phyloP scores from a whole-genome alignment of 2,797 vertebrate genomes.

The Fratercula arctica region DNA sequence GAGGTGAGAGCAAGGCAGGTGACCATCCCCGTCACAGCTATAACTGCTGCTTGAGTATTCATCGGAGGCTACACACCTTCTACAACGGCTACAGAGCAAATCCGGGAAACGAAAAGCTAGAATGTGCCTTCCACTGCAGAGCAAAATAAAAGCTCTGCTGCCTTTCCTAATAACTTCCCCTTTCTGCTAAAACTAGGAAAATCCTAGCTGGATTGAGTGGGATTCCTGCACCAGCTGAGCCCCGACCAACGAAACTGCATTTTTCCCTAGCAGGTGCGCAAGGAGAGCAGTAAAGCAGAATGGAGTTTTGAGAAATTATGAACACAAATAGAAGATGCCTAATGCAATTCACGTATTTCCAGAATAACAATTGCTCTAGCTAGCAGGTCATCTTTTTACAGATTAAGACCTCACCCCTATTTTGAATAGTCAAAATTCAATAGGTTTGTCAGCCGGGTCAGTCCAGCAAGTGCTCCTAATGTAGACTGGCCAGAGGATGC shows the following conservation, averaged over 20 bases:
- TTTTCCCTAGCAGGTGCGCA: not conserved
- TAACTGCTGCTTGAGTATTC: not conserved
- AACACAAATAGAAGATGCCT: not conserved
- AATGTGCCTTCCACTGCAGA: not conserved
- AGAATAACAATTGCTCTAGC: not conserved
- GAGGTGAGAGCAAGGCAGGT: fast-evolving
- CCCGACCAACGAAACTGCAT: fast-evolving
- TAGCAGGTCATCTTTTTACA: not conserved
- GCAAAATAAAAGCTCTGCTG: not conserved
- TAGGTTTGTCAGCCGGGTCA: not conserved
- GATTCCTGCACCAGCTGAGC: not conserved
- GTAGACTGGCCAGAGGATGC: not conserved
- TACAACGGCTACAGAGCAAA: not conserved
- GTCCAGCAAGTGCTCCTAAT: fast-evolving
- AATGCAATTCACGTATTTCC: not conserved
- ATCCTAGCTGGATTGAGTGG: not conserved
- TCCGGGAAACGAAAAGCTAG: fast-evolving
- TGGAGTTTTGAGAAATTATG: not conserved
- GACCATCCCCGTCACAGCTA: not conserved
- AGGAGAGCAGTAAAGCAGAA: not conserved
- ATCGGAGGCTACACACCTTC: not conserved
- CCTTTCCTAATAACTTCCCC: not conserved
- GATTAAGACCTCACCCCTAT: fast-evolving
- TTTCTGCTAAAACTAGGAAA: not conserved
- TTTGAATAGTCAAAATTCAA: not conserved